Evolutionary conservation across 2,113 vertebrate species (phyloP).

Genomic region (Hoplias malabaricus): DNA sequence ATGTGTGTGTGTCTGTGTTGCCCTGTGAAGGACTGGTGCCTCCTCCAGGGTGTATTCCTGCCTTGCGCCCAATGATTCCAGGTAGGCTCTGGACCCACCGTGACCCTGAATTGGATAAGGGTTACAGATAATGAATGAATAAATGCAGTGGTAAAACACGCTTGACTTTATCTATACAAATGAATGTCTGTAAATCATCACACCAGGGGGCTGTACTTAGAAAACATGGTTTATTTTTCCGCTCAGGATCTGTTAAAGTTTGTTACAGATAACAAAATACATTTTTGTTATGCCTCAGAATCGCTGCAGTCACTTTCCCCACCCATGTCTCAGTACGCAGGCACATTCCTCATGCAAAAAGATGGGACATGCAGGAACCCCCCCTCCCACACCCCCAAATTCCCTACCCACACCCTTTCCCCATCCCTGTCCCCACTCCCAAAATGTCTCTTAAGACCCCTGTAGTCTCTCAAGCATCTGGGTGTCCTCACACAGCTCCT

Average conservation of each 20-base stretch:
- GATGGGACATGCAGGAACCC: conserved; percentile 74
- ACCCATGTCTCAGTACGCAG: conserved; percentile 61
- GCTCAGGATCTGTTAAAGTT: conserved; percentile 63
- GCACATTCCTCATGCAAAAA: conserved; percentile 80
- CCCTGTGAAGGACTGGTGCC: too few relatives aligned
- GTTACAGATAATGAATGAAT: too few relatives aligned
- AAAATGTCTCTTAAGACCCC: conserved; percentile 18
- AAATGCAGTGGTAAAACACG: not conserved
- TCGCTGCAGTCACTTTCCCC: conserved; percentile 34
- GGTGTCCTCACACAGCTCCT: conserved; percentile 24
- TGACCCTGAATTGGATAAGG: too few relatives aligned
- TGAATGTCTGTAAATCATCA: not conserved
- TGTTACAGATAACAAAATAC: conserved; percentile 79
- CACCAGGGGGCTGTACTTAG: conserved; percentile 57
- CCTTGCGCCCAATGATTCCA: too few relatives aligned
- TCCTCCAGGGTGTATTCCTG: too few relatives aligned
- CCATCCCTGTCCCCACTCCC: not conserved
- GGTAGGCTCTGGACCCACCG: too few relatives aligned
- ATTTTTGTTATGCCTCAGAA: conserved; percentile 58
- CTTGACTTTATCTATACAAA: not conserved
- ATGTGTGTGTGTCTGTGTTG: too few relatives aligned
- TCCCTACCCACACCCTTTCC: too few relatives aligned
- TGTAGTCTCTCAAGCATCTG: not conserved
- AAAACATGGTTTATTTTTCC: conserved; percentile 75
- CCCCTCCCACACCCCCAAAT: conserved; percentile 16